Base-by-base conservation (phyloP, 2,888 invertebrate species). In the Xestia c-nigrum region DNA sequence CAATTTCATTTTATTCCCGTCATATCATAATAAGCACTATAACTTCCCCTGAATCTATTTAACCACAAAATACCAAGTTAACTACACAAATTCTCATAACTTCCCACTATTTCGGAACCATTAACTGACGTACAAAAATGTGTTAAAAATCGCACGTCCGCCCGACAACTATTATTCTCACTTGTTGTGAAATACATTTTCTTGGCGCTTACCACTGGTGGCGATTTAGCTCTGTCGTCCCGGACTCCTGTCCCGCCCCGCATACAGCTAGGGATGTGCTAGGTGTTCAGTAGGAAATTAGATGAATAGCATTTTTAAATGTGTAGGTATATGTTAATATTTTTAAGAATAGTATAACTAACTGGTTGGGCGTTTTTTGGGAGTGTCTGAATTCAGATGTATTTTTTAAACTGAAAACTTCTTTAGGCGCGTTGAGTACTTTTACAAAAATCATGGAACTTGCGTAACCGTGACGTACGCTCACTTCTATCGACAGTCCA, bases 121-220 rank as follows among this genome's bases (percentile, higher is more conserved):
- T 65, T 71, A 64, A 68, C 76, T 72, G 74, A 66, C 75, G 80
- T 86, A 85, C 89, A 90, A 89, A 88, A 93, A 91, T 90, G 90
- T 92, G 91, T 92, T 92, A 91, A 93, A 93, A 90, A 91, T 89
- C 89, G 86, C 85, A 84, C 90, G 89, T 90, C 90, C 89, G 87
- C 85, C 89, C 94, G 94, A 93, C 94, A 92, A 92, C 95, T 91
- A 95, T 96, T 94, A 95, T 94, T 96, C 95, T 95, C 94, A 94
- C 94, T 95, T 94, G 95, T 94, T 92, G 94, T 92, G 93, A 93
- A 93, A 96, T 95, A 94, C 94, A 94, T 96, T 96, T 95, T 92
- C 95, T 92, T 94, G 93, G 93, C 94, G 94, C 94, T 94, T 93
- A 93, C 93, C 91, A 91, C 93, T 94, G 93, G 93, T 92, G 93